Conservation (phyloP, 2,888 invertebrate genomes). For the Ichneumoninae sp. region DNA sequence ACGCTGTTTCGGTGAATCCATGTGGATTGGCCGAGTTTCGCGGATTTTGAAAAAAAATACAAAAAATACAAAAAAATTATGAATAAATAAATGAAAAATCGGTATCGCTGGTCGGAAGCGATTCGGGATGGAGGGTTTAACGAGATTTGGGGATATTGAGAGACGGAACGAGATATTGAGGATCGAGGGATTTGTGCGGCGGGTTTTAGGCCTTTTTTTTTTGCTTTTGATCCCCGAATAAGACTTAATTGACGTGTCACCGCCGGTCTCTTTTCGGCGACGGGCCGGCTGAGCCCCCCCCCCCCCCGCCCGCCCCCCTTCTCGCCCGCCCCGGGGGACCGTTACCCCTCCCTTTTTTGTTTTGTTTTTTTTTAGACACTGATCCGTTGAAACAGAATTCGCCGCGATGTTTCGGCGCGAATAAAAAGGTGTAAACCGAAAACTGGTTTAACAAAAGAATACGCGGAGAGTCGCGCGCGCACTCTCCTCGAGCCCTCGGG, state of each 20-base stretch:
- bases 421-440: conserved; percentile 33
- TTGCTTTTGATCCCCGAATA: conserved; percentile 2
- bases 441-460: conserved; percentile 63
- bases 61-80: not conserved
- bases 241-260: conserved; percentile 43
- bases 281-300: conserved; percentile 8
- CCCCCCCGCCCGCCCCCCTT: conserved; percentile 17
- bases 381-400: conserved; percentile 42
- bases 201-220: not conserved
- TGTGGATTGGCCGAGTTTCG: conserved; percentile 1
- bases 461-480: conserved; percentile 31
- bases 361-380: not conserved
- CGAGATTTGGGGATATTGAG: not conserved
- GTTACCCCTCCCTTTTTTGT: conserved; percentile 33
- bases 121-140: not conserved
- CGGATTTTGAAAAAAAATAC: conserved; percentile 8
- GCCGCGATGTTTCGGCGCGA: not conserved
- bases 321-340: conserved; percentile 40
- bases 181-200: not conserved
- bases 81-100: not conserved
- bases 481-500: conserved; percentile 54
- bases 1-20: conserved; percentile 11
- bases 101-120: not conserved
- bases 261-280: conserved; percentile 48
- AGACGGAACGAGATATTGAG: not conserved